Conservation (phyloP, 2,888 invertebrate genomes). For the Lycocerus yunnanus region DNA sequence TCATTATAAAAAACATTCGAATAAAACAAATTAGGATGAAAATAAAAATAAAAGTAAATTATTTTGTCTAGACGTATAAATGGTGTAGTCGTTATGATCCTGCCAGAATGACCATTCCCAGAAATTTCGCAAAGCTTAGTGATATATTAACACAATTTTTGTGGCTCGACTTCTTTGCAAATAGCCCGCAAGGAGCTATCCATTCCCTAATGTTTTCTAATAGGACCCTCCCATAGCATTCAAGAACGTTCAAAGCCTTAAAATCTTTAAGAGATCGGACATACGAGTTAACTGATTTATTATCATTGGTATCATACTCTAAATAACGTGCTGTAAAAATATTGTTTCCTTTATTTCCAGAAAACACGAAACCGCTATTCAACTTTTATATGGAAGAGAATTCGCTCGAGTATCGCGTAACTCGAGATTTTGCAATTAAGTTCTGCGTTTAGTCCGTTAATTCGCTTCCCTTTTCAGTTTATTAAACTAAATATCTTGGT, state of each 20-base stretch:
- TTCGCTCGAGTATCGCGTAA: background rate
- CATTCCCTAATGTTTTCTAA: conserved; percentile 21
- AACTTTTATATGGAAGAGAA: conserved; percentile 4
- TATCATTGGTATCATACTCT: conserved; percentile 33
- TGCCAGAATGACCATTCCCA: background rate
- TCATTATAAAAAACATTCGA: background rate
- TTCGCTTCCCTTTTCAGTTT: background rate
- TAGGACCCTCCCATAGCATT: conserved; percentile 20
- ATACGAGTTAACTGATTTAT: conserved; percentile 35
- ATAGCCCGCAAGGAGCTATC: conserved; percentile 17
- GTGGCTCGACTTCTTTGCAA: conserved; percentile 9
- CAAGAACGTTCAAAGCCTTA: conserved; percentile 25
- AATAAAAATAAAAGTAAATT: background rate
- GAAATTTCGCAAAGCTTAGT: background rate
- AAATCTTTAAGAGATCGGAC: conserved; percentile 23
- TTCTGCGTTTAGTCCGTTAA: background rate
- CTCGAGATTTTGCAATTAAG: conserved; percentile 6
- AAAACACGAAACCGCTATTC: conserved; percentile 11
- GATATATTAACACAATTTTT: conserved; percentile 19
- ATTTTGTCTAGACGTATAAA: background rate
- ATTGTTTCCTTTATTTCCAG: conserved; percentile 36
- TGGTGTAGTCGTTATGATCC: background rate
- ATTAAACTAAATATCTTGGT: background rate
- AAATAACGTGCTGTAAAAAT: conserved; percentile 39
- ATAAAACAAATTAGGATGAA: background rate